phyloP scores from a whole-genome alignment of 2,888 invertebrate species.

The Caenorhabditis japonica region DNA sequence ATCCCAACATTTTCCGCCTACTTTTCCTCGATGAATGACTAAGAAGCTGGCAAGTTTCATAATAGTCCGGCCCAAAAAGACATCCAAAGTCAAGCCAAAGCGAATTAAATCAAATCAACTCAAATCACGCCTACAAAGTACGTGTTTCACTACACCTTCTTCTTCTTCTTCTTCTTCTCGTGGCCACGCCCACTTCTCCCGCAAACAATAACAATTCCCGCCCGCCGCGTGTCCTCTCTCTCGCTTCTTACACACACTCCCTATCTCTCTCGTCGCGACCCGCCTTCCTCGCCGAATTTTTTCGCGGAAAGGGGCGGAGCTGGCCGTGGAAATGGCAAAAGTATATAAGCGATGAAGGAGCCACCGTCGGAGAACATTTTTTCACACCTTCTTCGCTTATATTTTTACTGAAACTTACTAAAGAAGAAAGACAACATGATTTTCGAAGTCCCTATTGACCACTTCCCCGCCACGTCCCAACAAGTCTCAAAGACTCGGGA shows the following conservation, averaged over 20 bases:
- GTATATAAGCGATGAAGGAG: constrained; percentile 35
- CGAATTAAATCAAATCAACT: no score
- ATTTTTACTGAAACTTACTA: no score
- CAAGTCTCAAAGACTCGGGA: constrained; percentile 28
- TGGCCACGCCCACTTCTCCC: constrained; percentile 20
- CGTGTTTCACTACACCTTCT: constrained; percentile 8
- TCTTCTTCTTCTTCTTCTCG: constrained; percentile 13
- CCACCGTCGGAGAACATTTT: constrained; percentile 39
- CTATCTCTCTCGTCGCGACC: constrained; percentile 27
- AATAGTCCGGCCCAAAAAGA: no score
- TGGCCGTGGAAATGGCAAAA: constrained; percentile 34
- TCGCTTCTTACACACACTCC: constrained; percentile 14
- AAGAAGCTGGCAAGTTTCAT: no score
- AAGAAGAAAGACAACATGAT: no score
- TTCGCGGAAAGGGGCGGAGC: constrained; percentile 43
- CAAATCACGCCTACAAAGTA: constrained; percentile 20
- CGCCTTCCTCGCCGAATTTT: constrained; percentile 22
- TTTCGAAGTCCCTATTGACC: constrained; percentile 59
- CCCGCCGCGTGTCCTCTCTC: constrained; percentile 1
- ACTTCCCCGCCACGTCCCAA: constrained; percentile 37
- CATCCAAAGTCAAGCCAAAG: no score
- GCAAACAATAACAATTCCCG: constrained; percentile 37
- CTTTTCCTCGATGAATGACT: no score
- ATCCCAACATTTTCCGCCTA: no score
- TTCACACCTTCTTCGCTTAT: background rate